Percentiles rank a stretch among this genome's conserved stretches.
Evolutionary conservation across 2,113 vertebrate species (phyloP).

Genomic region (Burhinus bistriatus): DNA sequence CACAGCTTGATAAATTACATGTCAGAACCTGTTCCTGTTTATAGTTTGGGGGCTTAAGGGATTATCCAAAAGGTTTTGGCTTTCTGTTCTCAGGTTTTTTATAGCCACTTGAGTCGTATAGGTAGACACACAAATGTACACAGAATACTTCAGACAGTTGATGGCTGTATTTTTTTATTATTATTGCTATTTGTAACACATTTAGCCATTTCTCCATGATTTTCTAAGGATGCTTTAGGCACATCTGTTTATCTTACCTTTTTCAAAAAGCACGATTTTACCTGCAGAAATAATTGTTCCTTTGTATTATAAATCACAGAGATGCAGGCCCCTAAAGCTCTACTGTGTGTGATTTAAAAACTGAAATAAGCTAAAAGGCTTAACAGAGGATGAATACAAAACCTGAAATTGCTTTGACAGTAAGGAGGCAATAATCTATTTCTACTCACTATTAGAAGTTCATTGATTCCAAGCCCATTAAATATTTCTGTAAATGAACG

Average conservation of each 20-base stretch:
- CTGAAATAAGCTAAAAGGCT: conserved; percentile 50
- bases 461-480: background rate
- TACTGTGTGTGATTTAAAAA: conserved; percentile 62
- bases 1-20: conserved; percentile 56
- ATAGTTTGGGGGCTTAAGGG: conserved; percentile 34
- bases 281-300: conserved; percentile 61
- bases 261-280: conserved; percentile 57
- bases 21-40: conserved; percentile 44
- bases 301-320: conserved; percentile 58
- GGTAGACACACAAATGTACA: conserved; percentile 8
- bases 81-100: conserved; percentile 16
- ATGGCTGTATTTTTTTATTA: conserved; percentile 38
- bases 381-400: conserved; percentile 34
- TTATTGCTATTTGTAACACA: conserved; percentile 49
- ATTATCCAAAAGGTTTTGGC: conserved; percentile 45
- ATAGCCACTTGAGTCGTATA: background rate
- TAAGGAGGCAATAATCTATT: conserved; percentile 62
- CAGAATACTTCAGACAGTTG: conserved; percentile 10
- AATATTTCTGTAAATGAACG: background rate
- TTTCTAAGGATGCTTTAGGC: conserved; percentile 40
- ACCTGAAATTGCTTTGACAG: conserved; percentile 55
- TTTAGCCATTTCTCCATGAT: conserved; percentile 22
- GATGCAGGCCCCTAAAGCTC: conserved; percentile 20
- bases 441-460: conserved; percentile 11
- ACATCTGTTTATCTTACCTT: conserved; percentile 51